Percentiles rank a stretch among this genome's conserved stretches.
These are phyloP conservation scores for Zaprionus ghesquierei DNA, from an alignment of 1,140 invertebrate genomes.

Conservation along the genomic window DNA sequence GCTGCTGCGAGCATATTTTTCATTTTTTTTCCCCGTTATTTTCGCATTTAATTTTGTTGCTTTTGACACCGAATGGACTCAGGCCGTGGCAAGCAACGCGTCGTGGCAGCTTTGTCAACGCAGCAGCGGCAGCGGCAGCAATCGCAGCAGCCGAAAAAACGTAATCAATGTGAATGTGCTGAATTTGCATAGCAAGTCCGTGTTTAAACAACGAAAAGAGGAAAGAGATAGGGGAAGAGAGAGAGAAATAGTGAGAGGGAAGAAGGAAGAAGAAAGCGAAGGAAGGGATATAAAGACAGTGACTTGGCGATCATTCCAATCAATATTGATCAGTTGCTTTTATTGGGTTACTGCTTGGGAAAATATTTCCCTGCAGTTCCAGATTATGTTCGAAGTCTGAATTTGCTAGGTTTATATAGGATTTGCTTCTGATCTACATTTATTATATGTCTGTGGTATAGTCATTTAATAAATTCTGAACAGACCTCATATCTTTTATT, in stretches of 20 bases:
- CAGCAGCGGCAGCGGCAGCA: conserved; percentile 5
- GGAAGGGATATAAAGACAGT: not conserved
- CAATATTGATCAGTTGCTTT: too few relatives aligned
- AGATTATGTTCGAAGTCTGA: too few relatives aligned
- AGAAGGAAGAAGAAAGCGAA: not conserved
- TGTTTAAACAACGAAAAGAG: not conserved
- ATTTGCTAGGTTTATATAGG: too few relatives aligned
- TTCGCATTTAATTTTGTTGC: conserved; percentile 79
- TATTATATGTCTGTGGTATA: too few relatives aligned
- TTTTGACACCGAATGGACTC: conserved; percentile 75
- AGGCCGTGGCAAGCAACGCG: conserved; percentile 8
- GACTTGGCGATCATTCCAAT: not conserved
- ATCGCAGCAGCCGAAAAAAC: conserved; percentile 36
- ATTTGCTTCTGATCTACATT: too few relatives aligned
- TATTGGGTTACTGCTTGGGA: too few relatives aligned
- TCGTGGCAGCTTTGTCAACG: conserved; percentile 52
- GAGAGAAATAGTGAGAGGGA: not conserved
- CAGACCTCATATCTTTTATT: too few relatives aligned
- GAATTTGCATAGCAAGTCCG: conserved; percentile 59
- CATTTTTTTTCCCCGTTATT: conserved; percentile 49
- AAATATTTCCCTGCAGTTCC: too few relatives aligned
- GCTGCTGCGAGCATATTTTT: conserved; percentile 12
- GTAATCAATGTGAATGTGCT: conserved; percentile 39
- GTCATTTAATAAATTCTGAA: too few relatives aligned
- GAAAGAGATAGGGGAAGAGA: not conserved